These are phyloP conservation scores for Struthidea cinerea DNA, from an alignment of 2,113 vertebrate genomes.

Conservation along the genomic window DNA sequence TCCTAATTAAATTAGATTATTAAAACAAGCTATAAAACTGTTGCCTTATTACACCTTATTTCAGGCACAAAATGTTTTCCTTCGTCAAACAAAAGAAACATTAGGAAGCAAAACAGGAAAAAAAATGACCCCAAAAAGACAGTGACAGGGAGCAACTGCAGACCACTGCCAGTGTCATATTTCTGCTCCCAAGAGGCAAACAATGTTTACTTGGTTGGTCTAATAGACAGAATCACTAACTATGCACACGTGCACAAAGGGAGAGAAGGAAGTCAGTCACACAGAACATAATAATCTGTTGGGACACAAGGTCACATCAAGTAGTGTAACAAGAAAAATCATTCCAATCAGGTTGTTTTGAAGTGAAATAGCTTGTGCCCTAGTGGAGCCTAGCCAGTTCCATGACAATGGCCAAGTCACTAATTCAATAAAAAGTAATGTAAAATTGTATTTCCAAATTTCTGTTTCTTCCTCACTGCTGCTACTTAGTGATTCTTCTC, in stretches of 20 bases:
- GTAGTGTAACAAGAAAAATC: slow-evolving; percentile 30
- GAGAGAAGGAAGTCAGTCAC: slow-evolving; percentile 63
- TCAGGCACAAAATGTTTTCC: not conserved
- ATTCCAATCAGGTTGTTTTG: slow-evolving; percentile 28
- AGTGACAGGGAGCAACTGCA: slow-evolving; percentile 58
- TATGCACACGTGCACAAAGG: slow-evolving; percentile 22
- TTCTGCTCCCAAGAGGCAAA: slow-evolving; percentile 43
- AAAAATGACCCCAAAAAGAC: not conserved
- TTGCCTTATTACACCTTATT: not conserved
- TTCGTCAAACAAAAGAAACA: slow-evolving; percentile 8
- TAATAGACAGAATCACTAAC: slow-evolving; percentile 72
- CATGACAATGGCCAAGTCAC: not conserved
- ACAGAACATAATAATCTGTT: slow-evolving; percentile 44
- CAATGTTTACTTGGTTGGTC: slow-evolving; percentile 64
- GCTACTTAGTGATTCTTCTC: not conserved
- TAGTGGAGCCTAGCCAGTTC: not conserved
- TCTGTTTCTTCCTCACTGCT: not conserved
- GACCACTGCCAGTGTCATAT: slow-evolving; percentile 43
- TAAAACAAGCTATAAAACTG: not conserved
- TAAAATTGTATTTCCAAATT: not conserved
- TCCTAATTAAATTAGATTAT: not conserved
- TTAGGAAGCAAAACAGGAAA: not conserved
- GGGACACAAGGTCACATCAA: slow-evolving; percentile 53
- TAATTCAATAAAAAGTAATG: not conserved
- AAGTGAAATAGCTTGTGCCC: not conserved